Conservation (phyloP, 1,140 invertebrate species). For the Schlechtendalia chinensis region DNA sequence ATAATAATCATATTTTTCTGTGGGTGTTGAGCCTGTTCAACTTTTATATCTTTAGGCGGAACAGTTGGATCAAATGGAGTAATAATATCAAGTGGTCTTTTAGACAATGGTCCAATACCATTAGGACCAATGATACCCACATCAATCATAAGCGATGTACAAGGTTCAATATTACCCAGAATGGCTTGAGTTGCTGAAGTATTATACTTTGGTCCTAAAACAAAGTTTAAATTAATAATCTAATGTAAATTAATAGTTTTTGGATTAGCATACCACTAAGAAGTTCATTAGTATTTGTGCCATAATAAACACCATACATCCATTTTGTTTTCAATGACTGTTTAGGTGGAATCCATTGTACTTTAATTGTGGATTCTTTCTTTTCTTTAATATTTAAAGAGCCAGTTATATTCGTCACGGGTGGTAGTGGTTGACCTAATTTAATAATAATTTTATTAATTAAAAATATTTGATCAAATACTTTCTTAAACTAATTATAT, state of each 20-base stretch:
- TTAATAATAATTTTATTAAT: constrained; percentile 1
- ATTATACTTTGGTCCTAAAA: constrained; percentile 59
- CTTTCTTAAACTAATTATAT: constrained; percentile 19
- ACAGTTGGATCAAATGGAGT: constrained; percentile 66
- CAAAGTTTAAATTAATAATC: constrained; percentile 42
- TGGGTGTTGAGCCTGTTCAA: constrained; percentile 52
- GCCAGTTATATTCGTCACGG: constrained; percentile 59
- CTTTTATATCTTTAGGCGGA: constrained; percentile 62
- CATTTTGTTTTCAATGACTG: constrained; percentile 60
- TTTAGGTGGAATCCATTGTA: constrained; percentile 66
- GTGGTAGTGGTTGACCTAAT: constrained; percentile 58
- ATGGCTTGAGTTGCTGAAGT: constrained; percentile 63
- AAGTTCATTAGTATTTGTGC: constrained; percentile 53
- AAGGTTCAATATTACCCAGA: constrained; percentile 67
- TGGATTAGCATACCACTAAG: constrained; percentile 51
- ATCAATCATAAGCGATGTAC: constrained; percentile 70
- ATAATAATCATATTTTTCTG: constrained; percentile 56
- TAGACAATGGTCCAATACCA: constrained; percentile 65
- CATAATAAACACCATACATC: constrained; percentile 68
- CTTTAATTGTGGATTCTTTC: constrained; percentile 60
- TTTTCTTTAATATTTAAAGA: constrained; percentile 62
- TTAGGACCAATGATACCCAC: constrained; percentile 67
- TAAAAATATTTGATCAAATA: background rate
- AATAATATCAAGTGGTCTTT: constrained; percentile 58
- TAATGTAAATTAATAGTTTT: constrained; percentile 52